phyloP scores from a whole-genome alignment of 2,113 vertebrate genomes.

The Murina feae region DNA sequence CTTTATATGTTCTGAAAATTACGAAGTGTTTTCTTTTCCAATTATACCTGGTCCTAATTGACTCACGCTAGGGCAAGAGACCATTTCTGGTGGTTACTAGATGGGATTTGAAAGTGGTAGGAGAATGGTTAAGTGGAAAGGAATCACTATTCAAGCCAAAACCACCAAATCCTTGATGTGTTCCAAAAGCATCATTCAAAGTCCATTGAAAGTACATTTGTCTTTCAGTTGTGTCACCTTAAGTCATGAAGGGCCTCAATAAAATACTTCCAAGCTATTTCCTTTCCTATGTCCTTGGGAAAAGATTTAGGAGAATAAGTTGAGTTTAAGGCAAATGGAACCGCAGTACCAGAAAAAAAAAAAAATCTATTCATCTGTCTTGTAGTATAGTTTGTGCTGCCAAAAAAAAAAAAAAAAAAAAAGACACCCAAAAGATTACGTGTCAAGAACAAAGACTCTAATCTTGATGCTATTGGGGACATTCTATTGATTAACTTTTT shows the following conservation, averaged over 20 bases:
- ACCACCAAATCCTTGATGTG: background rate
- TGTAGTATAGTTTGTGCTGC: background rate
- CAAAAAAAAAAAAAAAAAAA: background rate
- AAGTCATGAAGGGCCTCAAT: background rate
- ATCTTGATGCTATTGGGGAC: constrained; percentile 11
- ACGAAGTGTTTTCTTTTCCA: background rate
- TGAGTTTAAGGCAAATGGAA: constrained; percentile 45
- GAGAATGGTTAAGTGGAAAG: background rate
- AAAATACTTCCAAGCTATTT: constrained; percentile 11
- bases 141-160: background rate
- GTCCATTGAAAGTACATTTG: background rate
- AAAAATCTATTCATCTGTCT: background rate
- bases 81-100: background rate
- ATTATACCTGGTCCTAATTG: background rate
- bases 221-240: background rate
- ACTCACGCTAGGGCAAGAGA: background rate
- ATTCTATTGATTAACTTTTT: constrained; percentile 46
- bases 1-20: constrained; percentile 36
- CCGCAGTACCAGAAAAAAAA: background rate
- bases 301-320: constrained; percentile 47
- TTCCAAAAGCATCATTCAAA: constrained; percentile 33
- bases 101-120: constrained; percentile 4
- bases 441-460: constrained; percentile 33
- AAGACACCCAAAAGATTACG: background rate
- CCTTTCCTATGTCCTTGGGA: background rate